Percentiles rank a stretch among this genome's conserved stretches.
Conservation (phyloP, 2,888 invertebrate species). For the Caenorhabditis sp. region DNA sequence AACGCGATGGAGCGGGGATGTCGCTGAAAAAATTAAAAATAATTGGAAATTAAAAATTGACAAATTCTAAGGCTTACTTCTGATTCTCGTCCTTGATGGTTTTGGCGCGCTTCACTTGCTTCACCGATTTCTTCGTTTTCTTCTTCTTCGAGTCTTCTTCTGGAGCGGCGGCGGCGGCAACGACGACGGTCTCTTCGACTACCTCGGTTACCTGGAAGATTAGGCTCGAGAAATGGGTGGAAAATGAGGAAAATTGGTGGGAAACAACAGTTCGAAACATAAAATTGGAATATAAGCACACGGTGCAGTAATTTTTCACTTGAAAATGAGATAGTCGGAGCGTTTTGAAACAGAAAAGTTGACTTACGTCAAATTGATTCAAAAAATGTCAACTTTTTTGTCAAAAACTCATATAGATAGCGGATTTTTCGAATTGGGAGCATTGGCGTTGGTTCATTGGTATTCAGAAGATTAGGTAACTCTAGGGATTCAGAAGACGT, state of each 20-base stretch:
- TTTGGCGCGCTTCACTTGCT: slow-evolving; percentile 49
- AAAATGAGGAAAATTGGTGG: slow-evolving; percentile 18
- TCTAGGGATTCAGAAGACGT: too few relatives aligned
- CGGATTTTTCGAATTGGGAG: too few relatives aligned
- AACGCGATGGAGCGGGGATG: slow-evolving; percentile 30
- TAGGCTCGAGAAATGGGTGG: slow-evolving; percentile 8
- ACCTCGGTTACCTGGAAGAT: slow-evolving; percentile 39
- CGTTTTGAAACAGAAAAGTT: too few relatives aligned
- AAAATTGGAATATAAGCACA: too few relatives aligned
- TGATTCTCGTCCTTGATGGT: slow-evolving; percentile 63
- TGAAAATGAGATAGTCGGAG: too few relatives aligned
- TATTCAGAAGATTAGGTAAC: too few relatives aligned
- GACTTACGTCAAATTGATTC: too few relatives aligned
- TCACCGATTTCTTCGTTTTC: slow-evolving; percentile 50
- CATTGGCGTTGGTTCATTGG: too few relatives aligned
- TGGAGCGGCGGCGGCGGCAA: slow-evolving; percentile 36
- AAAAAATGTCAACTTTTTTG: too few relatives aligned
- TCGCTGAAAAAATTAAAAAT: slow-evolving; percentile 45
- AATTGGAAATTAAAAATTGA: not conserved
- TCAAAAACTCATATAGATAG: too few relatives aligned
- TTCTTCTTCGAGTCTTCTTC: slow-evolving; percentile 27
- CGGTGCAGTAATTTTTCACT: too few relatives aligned
- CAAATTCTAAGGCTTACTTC: slow-evolving; percentile 46
- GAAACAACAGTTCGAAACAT: slow-evolving; percentile 26
- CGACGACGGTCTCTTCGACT: slow-evolving; percentile 54